Evolutionary conservation across 2,888 invertebrate genomes (phyloP), one percentile per base, ranked within the genome.

Genomic region (Melanchra persicariae): DNA sequence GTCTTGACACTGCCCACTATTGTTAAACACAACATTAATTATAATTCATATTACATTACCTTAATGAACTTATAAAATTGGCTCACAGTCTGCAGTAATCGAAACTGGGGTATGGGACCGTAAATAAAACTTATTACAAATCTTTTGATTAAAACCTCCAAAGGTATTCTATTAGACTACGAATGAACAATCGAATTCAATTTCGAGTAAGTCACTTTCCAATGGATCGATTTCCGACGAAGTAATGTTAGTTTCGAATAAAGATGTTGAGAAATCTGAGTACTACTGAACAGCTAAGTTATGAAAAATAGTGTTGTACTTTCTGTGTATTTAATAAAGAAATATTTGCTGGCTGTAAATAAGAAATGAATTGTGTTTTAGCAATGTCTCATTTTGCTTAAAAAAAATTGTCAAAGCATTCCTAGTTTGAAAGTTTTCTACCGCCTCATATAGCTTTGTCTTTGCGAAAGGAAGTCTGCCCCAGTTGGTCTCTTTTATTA

Each of bases 1-100:
- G 87, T 81, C 75, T 88, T 85, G 85, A 83, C 91, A 92, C 87
- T 89, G 90, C 82, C 83, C 66, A 51, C 83, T 68, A 87, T 86
- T 89, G 87, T 88, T 86, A 66, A 72, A 70, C 74, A 83, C 77
- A 74, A 83, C 78, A 85, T 86, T 90, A 86, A 88, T 89, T 89
- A 87, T 70, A 68, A 81, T 79, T 69, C 59, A 72, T 85, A 37
- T 30, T 30, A 79, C 70, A 77, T 70, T 70, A 82, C 67, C 65
- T 70, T 83, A 85, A 85, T 82, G 57, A 85, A 78, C 51, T 83
- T 78, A 68, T 73, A 76, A 76, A 72, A 85, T 70, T 57, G 40
- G 49, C 71, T 19, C 59, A 26, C 58, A 59, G 64, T 71, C 26
- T 52, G 30, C 52, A 59, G 65, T 73, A 74, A 79, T 78, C 34